Percentiles rank a stretch among this genome's conserved stretches.
Evolutionary conservation across 2,113 vertebrate genomes (phyloP).

Genomic region (Anas platyrhynchos): DNA sequence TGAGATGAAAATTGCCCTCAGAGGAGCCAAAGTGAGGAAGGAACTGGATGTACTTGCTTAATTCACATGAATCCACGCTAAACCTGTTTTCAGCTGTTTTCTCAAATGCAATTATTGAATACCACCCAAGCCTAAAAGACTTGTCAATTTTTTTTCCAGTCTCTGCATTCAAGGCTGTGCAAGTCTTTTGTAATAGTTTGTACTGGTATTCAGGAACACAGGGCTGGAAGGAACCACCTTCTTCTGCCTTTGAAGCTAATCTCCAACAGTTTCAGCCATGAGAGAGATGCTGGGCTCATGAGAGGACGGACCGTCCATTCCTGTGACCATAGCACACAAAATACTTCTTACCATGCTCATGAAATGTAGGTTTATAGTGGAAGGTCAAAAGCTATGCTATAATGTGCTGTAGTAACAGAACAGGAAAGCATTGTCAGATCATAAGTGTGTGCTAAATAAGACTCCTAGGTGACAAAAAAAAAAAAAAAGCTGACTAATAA

Average conservation of each 20-base stretch:
- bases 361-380: background rate
- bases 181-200: background rate
- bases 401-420: background rate
- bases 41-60: slow-evolving; percentile 3
- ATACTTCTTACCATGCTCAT: background rate
- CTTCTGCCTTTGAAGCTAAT: background rate
- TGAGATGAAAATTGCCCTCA: slow-evolving; percentile 7
- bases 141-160: background rate
- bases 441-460: background rate
- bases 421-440: background rate
- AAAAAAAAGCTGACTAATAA: background rate
- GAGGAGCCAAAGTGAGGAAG: background rate
- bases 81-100: slow-evolving; percentile 21
- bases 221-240: background rate
- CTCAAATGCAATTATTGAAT: background rate
- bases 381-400: background rate
- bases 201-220: background rate
- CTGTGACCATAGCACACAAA: background rate
- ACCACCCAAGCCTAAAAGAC: background rate
- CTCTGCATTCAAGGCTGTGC: background rate
- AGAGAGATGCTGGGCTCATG: background rate
- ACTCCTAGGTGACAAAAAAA: background rate
- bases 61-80: background rate
- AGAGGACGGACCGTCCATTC: background rate
- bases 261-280: background rate